phyloP scores from a whole-genome alignment of 2,797 vertebrate genomes.

The Eleutherodactylus coqui region DNA sequence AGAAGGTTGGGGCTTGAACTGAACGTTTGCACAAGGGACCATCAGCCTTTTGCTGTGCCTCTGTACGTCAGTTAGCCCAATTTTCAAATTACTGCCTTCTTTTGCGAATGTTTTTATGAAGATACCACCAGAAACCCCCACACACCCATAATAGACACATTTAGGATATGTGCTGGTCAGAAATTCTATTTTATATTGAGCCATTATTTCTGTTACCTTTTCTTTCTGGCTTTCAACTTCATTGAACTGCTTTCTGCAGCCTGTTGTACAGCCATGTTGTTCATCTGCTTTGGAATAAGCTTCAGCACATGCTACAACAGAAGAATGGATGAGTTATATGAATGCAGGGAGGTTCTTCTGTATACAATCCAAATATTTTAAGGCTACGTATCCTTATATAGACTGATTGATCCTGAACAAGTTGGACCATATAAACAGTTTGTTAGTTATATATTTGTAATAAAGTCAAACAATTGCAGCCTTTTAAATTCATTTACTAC shows the following conservation, averaged over 20 bases:
- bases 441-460: no score
- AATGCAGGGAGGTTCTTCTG: not conserved
- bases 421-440: no score
- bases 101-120: no score
- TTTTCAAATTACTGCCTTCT: no score
- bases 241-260: constrained; percentile 87
- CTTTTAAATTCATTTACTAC: no score
- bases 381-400: no score
- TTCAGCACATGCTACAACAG: constrained; percentile 86
- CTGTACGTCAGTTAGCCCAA: no score
- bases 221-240: constrained; percentile 84
- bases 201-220: constrained; percentile 76
- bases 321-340: not conserved
- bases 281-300: constrained; percentile 86
- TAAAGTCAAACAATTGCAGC: no score
- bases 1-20: no score
- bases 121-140: no score
- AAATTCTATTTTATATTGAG: not conserved
- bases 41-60: no score
- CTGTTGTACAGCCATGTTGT: constrained; percentile 87
- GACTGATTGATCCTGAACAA: not conserved
- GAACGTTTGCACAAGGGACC: no score
- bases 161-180: not conserved
- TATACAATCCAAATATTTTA: not conserved
- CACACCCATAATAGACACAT: not conserved